phyloP scores from a whole-genome alignment of 2,113 vertebrate genomes.

The Peucedramus taeniatus region DNA sequence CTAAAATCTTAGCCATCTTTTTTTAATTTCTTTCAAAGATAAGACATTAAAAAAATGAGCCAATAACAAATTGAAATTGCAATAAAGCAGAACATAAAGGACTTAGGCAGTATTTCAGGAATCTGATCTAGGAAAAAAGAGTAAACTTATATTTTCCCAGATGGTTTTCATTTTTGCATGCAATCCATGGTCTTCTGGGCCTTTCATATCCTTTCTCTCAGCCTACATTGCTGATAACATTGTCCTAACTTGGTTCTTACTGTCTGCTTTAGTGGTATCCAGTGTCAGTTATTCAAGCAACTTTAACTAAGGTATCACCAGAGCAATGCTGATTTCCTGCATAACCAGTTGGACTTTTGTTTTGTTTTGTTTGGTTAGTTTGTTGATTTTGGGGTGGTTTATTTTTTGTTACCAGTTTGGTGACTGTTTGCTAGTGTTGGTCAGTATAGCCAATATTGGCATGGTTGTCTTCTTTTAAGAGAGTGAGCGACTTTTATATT shows the following conservation, averaged over 20 bases:
- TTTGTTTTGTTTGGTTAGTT: not conserved
- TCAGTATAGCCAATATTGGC: not conserved
- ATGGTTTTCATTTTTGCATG: not conserved
- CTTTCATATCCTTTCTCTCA: not conserved
- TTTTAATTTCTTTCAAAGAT: not conserved
- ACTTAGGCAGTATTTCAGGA: not conserved
- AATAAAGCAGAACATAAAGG: not conserved
- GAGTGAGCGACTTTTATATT: not conserved
- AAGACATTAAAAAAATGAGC: not conserved
- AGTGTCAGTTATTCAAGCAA: not conserved
- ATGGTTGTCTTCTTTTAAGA: not conserved
- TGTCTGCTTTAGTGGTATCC: not conserved
- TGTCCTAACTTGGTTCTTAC: not conserved
- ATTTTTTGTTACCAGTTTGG: not conserved
- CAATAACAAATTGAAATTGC: not conserved
- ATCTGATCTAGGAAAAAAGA: not conserved
- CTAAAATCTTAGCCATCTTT: not conserved
- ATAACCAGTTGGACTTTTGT: too few species aligned
- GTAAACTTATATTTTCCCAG: not conserved
- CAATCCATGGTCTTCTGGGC: not conserved
- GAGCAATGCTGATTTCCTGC: not conserved
- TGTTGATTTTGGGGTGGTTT: not conserved
- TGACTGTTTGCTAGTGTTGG: not conserved
- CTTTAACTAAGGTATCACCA: not conserved
- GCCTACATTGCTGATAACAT: fast-evolving